Evolutionary conservation across 2,888 invertebrate genomes (phyloP), one percentile per base, ranked within the genome.

Genomic region (Cryptocephalus moraei): DNA sequence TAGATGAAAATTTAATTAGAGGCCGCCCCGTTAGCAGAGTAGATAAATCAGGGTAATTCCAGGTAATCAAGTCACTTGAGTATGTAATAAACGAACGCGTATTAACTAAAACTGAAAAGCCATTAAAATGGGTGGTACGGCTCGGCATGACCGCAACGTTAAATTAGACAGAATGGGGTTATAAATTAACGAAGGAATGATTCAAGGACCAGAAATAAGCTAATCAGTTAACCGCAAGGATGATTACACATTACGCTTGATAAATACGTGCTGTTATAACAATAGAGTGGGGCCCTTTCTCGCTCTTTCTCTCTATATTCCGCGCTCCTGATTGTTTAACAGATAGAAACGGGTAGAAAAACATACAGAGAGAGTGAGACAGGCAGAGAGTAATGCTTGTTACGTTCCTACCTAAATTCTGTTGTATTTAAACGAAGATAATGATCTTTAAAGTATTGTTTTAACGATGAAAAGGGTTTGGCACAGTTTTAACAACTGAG

Each of bases 151-250:
- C 62, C 61, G 58, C 61, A 53, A 54, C 62, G 51, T 56, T 63
- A 63, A 64, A 65, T 64, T 64, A 63, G 62, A 63, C 61, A 60
- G 59, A 62, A 62, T 60, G 59, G 59, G 57, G 58, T 58, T 61
- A 63, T 65, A 64, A 65, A 65, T 65, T 61, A 63, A 58, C 48
- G 56, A 54, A 55, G 56, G 53, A 58, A 62, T 62, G 61, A 62
- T 62, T 62, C 63, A 22, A 64, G 61, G 61, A 57, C 52, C 60
- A 61, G 62, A 63, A 64, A 64, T 65, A 63, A 63, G 63, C 62
- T 63, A 65, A 66, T 66, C 64, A 64, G 63, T 59, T 59, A 60
- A 64, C 64, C 65, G 52, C 65, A 60, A 62, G 62, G 65, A 64
- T 64, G 65, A 66, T 66, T 65, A 63, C 62, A 62, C 63, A 62